Percentiles rank a stretch among this genome's conserved stretches.
Conservation (phyloP, 2,113 vertebrate species). For the Oenanthe melanoleuca region DNA sequence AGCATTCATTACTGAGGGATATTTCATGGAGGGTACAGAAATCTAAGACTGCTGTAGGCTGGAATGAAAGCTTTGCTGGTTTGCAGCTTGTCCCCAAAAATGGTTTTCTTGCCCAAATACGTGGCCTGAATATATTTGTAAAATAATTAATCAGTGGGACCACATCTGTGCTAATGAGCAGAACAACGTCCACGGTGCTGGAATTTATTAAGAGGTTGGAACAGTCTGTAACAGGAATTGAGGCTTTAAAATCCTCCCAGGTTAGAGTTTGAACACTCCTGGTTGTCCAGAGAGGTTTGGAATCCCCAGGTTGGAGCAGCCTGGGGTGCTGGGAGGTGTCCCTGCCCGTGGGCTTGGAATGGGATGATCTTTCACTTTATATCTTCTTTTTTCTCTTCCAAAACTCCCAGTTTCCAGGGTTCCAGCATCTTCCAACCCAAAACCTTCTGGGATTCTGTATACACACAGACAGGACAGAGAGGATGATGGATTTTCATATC, state of each 20-base stretch:
- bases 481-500: not conserved
- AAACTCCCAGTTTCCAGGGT: no score
- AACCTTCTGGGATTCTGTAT: not conserved
- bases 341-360: not conserved
- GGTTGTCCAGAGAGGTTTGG: not conserved
- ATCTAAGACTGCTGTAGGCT: not conserved
- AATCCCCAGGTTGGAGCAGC: not conserved
- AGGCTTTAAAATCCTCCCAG: accelerated
- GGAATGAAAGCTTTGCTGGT: not conserved
- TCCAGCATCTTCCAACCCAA: no score
- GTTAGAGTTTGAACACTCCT: not conserved
- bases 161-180: not conserved
- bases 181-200: not conserved
- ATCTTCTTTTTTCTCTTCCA: no score
- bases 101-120: not conserved
- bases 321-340: not conserved
- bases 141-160: not conserved
- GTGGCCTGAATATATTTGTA: not conserved
- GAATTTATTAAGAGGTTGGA: not conserved
- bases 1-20: not conserved
- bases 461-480: no score
- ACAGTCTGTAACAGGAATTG: not conserved
- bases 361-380: no score
- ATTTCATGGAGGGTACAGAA: not conserved
- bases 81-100: not conserved